Evolutionary conservation across 2,113 vertebrate species (phyloP).

Genomic region (Odontophorus gujanensis): DNA sequence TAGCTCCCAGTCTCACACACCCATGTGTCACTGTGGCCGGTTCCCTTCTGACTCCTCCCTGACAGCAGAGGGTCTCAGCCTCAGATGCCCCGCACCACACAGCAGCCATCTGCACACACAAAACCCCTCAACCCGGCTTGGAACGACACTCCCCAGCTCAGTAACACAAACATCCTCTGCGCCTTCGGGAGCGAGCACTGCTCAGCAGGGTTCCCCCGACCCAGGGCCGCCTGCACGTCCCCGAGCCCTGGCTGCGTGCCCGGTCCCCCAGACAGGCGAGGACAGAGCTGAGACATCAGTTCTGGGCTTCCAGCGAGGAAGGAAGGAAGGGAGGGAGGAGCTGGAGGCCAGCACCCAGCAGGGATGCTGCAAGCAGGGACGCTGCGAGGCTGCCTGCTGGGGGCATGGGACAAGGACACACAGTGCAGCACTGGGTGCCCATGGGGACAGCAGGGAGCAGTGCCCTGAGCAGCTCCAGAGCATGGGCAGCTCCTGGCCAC

Average conservation of each 20-base stretch:
- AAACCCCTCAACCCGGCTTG: background rate
- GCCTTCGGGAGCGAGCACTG: background rate
- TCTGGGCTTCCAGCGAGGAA: background rate
- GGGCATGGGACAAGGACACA: background rate
- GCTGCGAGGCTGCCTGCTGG: background rate
- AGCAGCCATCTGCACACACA: background rate
- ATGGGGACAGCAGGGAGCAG: background rate
- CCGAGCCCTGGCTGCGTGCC: background rate
- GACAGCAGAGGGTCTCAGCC: too few relatives aligned
- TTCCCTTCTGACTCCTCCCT: too few relatives aligned
- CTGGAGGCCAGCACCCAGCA: background rate
- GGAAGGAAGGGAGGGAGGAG: background rate
- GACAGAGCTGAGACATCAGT: background rate
- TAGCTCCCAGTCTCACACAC: fast-evolving
- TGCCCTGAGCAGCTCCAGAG: background rate
- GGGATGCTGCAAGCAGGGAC: background rate
- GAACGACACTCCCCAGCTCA: background rate
- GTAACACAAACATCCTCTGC: background rate
- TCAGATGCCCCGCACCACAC: background rate
- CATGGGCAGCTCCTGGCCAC: background rate
- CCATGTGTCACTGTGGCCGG: background rate
- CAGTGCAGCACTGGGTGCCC: fast-evolving
- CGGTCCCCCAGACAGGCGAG: background rate
- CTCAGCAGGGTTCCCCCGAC: fast-evolving
- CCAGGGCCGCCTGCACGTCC: background rate